These are phyloP conservation scores for Aphelinus atriplicis DNA, from an alignment of 1,140 invertebrate species.

Conservation along the genomic window DNA sequence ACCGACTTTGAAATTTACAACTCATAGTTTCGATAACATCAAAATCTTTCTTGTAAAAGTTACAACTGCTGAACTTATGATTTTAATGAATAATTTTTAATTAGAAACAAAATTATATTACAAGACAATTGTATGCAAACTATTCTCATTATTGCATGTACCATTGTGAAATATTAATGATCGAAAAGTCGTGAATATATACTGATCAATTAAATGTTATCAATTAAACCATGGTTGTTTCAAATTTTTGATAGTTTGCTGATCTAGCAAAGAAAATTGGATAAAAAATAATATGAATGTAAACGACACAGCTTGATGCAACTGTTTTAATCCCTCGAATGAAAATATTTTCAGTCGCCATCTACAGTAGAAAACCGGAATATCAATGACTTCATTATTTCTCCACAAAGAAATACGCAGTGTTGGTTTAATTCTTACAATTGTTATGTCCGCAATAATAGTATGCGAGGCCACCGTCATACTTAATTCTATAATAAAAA, in stretches of 20 bases:
- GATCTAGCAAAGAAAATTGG: conserved; percentile 12
- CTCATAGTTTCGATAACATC: conserved; percentile 16
- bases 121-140: no score
- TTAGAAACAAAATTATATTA: no score
- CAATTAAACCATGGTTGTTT: neutral
- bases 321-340: conserved; percentile 12
- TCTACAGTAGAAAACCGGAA: conserved; percentile 14
- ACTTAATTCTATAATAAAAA: conserved; percentile 37
- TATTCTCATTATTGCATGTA: neutral
- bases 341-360: conserved; percentile 29
- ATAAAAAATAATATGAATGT: neutral
- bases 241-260: conserved; percentile 11
- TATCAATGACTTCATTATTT: conserved; percentile 21
- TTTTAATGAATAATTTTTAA: no score
- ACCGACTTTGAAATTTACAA: conserved; percentile 9
- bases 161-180: no score
- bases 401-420: conserved; percentile 26
- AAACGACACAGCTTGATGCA: neutral
- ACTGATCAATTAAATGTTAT: neutral
- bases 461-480: conserved; percentile 38
- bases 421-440: conserved; percentile 29
- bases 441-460: conserved; percentile 32
- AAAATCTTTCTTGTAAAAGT: neutral
- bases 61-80: neutral
- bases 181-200: no score